Evolutionary conservation across 2,797 vertebrate species (phyloP), one percentile per base, ranked within the genome.

Genomic region (Characodon lateralis): DNA sequence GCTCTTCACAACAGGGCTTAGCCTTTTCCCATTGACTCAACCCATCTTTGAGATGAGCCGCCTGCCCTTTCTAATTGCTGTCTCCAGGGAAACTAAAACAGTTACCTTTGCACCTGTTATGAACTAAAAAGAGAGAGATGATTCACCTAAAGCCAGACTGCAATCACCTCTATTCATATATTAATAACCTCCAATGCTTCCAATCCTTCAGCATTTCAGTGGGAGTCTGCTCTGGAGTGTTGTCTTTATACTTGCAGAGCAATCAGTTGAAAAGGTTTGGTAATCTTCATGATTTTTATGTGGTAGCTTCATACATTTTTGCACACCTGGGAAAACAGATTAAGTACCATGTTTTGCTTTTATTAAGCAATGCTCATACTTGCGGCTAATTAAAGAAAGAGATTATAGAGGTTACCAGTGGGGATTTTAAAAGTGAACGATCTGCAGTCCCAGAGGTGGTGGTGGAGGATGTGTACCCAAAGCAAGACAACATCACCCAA

Each of bases 51-150:
- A 83, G 63, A 8, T 14, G 56, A 75, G 86, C 86, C 2, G 43
- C 84, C 83, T 88, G 85, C 83, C 91, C 84, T 92, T 91, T 92
- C 51, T 85, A 91, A 90, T 65, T 13, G 4, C 86, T 80, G 91
- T 93, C 92, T 93, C 92, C 92, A 91, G 88, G 93, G 93, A 80
- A 93, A 93, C 92, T 66, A 78, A 74, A 76, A 74, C 80, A 77
- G 81, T 84, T 86, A 85, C 78, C 88, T 76, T 74, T 78, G 74
- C 85, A 90, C 85, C 85, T 88, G 83, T 86, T 88, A 88, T 80
- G 83, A 72, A 79, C 85, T 83, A 80, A 83, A 78, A 84, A 77
- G 61, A 73, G 76, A 82, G 66, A 74, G 77, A 87, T 78, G 82
- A 88, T 87, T 88, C 88, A 93, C 87, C 89, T 90, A 85, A 80